Base-by-base conservation (phyloP, 2,113 vertebrate species). In the Sturnus vulgaris region DNA sequence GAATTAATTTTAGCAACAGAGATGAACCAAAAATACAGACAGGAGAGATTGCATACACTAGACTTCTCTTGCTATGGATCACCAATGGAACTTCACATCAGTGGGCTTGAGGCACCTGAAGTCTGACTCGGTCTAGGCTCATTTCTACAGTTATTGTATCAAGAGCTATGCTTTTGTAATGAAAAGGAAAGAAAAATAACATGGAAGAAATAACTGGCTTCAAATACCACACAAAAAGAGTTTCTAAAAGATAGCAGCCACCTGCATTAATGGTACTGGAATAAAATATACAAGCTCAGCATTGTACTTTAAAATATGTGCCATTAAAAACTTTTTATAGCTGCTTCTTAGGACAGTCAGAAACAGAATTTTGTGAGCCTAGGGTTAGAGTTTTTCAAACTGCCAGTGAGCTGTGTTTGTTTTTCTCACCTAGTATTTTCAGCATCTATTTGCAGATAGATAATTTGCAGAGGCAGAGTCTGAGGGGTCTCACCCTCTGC, bases 291-390 rank as follows among this genome's bases (percentile, higher is more conserved):
- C 61, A 72, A 82, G 14, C n/a, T 42, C 23, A 68, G 37, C 46
- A 52, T 2, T 75, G 52, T 22, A 14, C 25, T 64, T n/a, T 65
- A 64, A 94, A 91, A 56, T 31, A 73, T 2, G 5, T 53, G 18
- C 31, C 55, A 60, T 52, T 71, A 79, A 86, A 84, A 72, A 17
- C 10, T 22, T 69, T 33, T 52, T n/a, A 40, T 65, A 20, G 20
- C 42, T 94, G 28, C 59, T 92, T 93, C 59, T 81, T 88, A 69
- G 44, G 86, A 86, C 77, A 91, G 52, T 75, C 40, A 94, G 65
- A 64, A 92, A 35, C 33, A 82, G 69, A 85, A 82, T 60, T 33
- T n/a, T 78, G 30, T 24, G 16, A n/a, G 28, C 55, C 18, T 15
- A 16, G 23, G 9, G 11, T 33, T 10, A 31, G 31, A 12, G 1